A percentile compares a stretch with the other conserved stretches of the same genome.
These are phyloP conservation scores for Columba livia DNA, from an alignment of 2,113 vertebrate genomes.

Conservation along the genomic window DNA sequence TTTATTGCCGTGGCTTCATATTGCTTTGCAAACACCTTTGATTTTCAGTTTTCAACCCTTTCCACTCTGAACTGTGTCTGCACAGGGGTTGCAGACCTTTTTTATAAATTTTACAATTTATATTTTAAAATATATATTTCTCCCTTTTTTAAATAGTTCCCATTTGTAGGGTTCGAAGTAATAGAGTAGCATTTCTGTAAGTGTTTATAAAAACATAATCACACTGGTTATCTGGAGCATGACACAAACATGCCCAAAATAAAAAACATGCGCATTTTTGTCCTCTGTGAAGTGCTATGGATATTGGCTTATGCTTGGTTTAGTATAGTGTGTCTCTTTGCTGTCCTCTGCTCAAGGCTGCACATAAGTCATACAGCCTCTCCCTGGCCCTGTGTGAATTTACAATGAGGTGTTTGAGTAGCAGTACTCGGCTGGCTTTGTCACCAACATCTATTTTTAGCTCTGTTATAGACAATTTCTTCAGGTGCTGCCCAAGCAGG, in stretches of 20 bases:
- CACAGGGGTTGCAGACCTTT: neutral
- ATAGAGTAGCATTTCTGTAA: neutral
- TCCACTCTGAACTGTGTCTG: neutral
- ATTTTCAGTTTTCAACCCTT: neutral
- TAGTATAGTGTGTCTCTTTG: neutral
- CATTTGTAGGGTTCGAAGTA: neutral
- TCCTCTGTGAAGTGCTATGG: neutral
- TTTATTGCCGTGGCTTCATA: neutral
- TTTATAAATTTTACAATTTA: neutral
- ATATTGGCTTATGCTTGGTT: neutral
- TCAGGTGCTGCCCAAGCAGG: neutral
- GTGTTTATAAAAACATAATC: neutral
- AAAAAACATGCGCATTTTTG: fast-evolving
- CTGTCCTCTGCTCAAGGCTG: neutral
- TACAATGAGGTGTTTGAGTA: neutral
- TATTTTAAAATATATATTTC: neutral
- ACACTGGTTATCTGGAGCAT: neutral
- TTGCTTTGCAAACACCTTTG: neutral
- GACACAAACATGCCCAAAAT: neutral
- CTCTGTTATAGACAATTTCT: neutral
- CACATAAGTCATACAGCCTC: neutral
- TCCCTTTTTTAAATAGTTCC: neutral
- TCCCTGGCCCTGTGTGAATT: neutral
- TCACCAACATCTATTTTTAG: neutral
- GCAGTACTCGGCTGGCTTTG: neutral